Percentiles rank a stretch among this genome's conserved stretches.
Conservation (phyloP, 2,113 vertebrate species). For the Stegastes partitus region DNA sequence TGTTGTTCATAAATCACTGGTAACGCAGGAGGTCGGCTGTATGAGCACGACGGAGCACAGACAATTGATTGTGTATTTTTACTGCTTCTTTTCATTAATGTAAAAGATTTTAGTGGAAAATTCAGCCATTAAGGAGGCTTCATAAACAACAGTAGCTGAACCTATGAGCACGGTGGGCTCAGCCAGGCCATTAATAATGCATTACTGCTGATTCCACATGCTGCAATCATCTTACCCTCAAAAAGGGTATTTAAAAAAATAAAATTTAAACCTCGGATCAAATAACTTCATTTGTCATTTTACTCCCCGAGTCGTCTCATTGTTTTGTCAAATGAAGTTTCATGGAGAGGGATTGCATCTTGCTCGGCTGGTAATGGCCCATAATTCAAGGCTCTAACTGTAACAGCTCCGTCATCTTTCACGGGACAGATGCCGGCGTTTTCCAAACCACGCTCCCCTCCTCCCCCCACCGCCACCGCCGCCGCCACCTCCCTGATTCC, state of each 20-base stretch:
- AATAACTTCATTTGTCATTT: constrained; percentile 77
- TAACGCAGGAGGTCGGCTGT: constrained; percentile 24
- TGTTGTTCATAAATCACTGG: constrained; percentile 51
- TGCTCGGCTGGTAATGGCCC: constrained; percentile 67
- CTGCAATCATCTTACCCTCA: constrained; percentile 61
- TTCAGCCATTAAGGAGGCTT: constrained; percentile 22
- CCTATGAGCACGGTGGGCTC: constrained; percentile 30
- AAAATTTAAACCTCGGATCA: constrained; percentile 31
- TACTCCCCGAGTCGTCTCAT: constrained; percentile 56
- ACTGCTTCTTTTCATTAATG: constrained; percentile 55
- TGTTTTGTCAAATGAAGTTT: constrained; percentile 75
- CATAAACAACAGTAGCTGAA: constrained; percentile 45
- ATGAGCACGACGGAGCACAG: neutral
- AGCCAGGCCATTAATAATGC: constrained; percentile 65
- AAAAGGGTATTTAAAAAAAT: constrained; percentile 21
- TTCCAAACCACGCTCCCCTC: constrained; percentile 1
- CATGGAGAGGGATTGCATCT: constrained; percentile 66
- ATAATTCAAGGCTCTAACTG: constrained; percentile 75
- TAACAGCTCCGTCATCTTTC: constrained; percentile 77
- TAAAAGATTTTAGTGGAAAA: constrained; percentile 4
- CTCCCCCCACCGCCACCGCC: neutral
- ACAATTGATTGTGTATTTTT: constrained; percentile 19
- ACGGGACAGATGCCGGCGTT: constrained; percentile 68
- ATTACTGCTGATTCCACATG: constrained; percentile 69
- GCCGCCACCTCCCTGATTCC: neutral